phyloP scores from a whole-genome alignment of 2,113 vertebrate genomes.

The Cariama cristata region DNA sequence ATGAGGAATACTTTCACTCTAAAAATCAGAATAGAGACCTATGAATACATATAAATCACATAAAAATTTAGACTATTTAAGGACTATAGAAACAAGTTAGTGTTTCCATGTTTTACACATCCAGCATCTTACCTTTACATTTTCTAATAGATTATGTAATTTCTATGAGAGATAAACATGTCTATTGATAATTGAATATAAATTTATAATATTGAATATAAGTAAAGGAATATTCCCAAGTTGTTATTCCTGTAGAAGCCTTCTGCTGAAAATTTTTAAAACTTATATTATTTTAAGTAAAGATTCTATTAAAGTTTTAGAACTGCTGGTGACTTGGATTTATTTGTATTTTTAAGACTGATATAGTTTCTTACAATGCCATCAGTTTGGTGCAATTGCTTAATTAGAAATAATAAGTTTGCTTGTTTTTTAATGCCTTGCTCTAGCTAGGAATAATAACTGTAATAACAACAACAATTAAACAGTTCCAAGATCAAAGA shows the following conservation, averaged over 20 bases:
- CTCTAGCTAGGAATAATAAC: not conserved
- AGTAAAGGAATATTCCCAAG: not conserved
- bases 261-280: not conserved
- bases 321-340: not conserved
- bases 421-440: not conserved
- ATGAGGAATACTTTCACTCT: not conserved
- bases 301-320: not conserved
- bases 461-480: not conserved
- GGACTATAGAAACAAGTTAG: not conserved
- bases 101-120: not conserved
- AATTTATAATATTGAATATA: not conserved
- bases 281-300: not conserved
- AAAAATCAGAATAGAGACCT: not conserved
- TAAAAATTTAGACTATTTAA: not conserved
- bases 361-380: not conserved
- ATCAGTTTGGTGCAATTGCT: not conserved
- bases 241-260: not conserved
- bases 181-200: not conserved
- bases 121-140: not conserved
- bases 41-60: not conserved
- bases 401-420: not conserved
- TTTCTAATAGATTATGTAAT: not conserved
- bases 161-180: not conserved
- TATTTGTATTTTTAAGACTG: not conserved
- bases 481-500: not conserved